phyloP scores from a whole-genome alignment of 2,113 vertebrate species.

The Nesoenas mayeri region DNA sequence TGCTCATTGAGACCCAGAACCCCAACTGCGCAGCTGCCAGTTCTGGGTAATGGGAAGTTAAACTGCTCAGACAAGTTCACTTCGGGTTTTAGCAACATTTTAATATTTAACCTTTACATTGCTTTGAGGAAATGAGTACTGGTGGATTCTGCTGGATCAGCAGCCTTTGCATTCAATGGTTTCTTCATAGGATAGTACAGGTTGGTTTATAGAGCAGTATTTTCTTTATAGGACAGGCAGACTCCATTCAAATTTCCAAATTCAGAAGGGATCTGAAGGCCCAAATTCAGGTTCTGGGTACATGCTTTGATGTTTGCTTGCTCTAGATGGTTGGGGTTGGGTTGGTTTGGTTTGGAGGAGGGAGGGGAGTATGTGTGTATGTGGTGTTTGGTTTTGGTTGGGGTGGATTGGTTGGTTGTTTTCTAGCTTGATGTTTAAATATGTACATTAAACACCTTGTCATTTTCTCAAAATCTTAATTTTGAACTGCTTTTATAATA shows the following conservation, averaged over 20 bases:
- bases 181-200: not conserved
- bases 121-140: not conserved
- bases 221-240: not conserved
- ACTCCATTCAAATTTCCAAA: not conserved
- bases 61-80: not conserved
- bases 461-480: not conserved
- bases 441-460: not conserved
- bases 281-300: not conserved
- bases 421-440: not conserved
- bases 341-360: not conserved
- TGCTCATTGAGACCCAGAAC: not conserved
- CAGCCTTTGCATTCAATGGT: not conserved
- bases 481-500: not conserved
- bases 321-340: not conserved
- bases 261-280: not conserved
- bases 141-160: not conserved
- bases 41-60: not conserved
- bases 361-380: not conserved
- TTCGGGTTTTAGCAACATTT: not conserved
- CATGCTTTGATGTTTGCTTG: not conserved
- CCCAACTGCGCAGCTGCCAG: not conserved
- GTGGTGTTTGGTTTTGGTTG: fast-evolving
- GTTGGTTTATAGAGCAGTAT: fast-evolving
- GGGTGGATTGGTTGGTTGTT: fast-evolving
- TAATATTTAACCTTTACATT: not conserved